Conservation (phyloP, 1,140 invertebrate genomes). For the Drosophila ogumai region DNA sequence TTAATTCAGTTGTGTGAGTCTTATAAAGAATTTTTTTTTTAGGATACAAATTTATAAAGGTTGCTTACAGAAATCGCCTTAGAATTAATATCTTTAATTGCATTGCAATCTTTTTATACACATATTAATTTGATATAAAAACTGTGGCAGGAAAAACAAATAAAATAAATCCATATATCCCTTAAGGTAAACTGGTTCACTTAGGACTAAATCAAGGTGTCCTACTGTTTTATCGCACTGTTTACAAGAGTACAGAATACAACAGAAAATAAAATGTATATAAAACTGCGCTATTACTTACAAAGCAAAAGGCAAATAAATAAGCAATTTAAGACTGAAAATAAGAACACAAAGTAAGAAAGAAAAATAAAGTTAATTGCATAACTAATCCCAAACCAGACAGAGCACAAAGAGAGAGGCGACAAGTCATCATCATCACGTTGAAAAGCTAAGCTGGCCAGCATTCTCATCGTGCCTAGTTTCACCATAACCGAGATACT, state of each 20-base stretch:
- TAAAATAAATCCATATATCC: too few relatives aligned
- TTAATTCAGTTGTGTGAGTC: too few relatives aligned
- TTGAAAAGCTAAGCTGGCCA: slow-evolving; percentile 1
- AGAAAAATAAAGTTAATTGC: slow-evolving; percentile 10
- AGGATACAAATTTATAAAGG: too few relatives aligned
- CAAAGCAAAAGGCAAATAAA: background rate
- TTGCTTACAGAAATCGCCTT: too few relatives aligned
- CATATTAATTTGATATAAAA: too few relatives aligned
- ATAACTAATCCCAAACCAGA: slow-evolving; percentile 15
- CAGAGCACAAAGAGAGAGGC: background rate
- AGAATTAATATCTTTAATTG: too few relatives aligned
- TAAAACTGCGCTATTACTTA: background rate
- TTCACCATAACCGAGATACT: slow-evolving; percentile 40
- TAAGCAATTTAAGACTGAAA: background rate
- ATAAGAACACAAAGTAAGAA: background rate
- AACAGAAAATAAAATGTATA: background rate
- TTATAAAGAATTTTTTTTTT: too few relatives aligned
- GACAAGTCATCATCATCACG: slow-evolving; percentile 16
- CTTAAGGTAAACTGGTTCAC: too few relatives aligned
- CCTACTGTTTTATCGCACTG: background rate
- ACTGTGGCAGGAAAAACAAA: too few relatives aligned
- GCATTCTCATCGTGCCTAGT: slow-evolving; percentile 18
- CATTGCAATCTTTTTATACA: too few relatives aligned
- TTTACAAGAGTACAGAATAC: background rate
- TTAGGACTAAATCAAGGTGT: too few relatives aligned